These are phyloP conservation scores for Emydocephalus ijimae DNA, from an alignment of 2,113 vertebrate species.

Conservation along the genomic window DNA sequence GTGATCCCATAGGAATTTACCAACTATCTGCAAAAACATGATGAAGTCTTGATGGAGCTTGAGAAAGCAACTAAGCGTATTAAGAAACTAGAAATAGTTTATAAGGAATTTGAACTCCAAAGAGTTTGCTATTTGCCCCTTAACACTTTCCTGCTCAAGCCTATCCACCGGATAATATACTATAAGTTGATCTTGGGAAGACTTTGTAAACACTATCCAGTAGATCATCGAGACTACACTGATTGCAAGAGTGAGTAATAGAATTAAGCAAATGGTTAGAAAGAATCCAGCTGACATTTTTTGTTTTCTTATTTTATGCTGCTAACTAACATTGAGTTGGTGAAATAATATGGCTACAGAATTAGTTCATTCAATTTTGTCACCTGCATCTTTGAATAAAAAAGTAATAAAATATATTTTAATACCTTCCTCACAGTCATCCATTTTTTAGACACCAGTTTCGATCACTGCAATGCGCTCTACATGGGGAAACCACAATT, in stretches of 20 bases:
- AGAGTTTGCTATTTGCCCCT: constrained; percentile 96
- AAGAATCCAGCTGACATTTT: rapidly evolving
- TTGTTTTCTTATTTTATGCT: rapidly evolving
- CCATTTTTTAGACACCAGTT: not conserved
- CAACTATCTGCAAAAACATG: constrained; percentile 82
- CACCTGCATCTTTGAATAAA: not conserved
- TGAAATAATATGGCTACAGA: rapidly evolving
- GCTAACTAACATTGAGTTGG: not conserved
- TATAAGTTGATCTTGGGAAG: constrained; percentile 89
- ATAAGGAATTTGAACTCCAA: constrained; percentile 93
- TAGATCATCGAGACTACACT: constrained; percentile 73
- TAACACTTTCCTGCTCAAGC: constrained; percentile 91
- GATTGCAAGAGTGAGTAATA: constrained; percentile 80
- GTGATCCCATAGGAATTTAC: constrained; percentile 75
- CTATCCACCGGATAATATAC: constrained; percentile 90
- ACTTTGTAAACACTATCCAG: constrained; percentile 79
- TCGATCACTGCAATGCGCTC: not conserved
- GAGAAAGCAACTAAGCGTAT: constrained; percentile 82
- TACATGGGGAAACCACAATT: not conserved
- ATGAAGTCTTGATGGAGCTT: constrained; percentile 84
- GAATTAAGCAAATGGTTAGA: not conserved
- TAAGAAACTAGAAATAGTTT: constrained; percentile 85
- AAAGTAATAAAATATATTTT: not conserved
- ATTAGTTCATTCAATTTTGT: not conserved
- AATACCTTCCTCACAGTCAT: not conserved